Evolutionary conservation across 2,888 invertebrate species (phyloP).

Genomic region (Patella caerulea): DNA sequence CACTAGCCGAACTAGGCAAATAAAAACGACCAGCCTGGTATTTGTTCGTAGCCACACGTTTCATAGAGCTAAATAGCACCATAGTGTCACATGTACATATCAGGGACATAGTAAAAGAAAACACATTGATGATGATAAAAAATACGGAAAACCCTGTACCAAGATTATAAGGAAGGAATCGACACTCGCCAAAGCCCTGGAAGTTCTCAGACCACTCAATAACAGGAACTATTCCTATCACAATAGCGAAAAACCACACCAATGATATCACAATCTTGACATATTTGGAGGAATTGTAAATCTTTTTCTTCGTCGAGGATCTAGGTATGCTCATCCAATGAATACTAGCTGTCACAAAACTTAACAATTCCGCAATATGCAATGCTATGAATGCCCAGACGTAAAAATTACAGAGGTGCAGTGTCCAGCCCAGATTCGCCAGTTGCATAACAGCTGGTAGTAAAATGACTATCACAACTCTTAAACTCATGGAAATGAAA

Average conservation of each 20-base stretch:
- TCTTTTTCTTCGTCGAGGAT: constrained; percentile 42
- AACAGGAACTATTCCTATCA: constrained; percentile 30
- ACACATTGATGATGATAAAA: constrained; percentile 42
- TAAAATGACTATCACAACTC: constrained; percentile 47
- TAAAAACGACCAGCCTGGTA: constrained; percentile 53
- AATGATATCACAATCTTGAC: constrained; percentile 43
- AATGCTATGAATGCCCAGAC: constrained; percentile 48
- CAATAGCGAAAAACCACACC: constrained; percentile 41
- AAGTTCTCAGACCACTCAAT: constrained; percentile 21
- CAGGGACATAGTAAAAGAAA: constrained; percentile 41
- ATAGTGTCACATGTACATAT: constrained; percentile 50
- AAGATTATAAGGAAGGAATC: constrained; percentile 49
- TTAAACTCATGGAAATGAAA: constrained; percentile 48
- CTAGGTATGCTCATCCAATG: constrained; percentile 52
- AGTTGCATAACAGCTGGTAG: constrained; percentile 47
- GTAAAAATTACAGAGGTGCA: constrained; percentile 45
- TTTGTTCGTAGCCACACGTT: constrained; percentile 47
- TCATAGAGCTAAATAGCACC: constrained; percentile 50
- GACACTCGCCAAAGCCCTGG: constrained; percentile 36
- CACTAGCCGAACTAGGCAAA: constrained; percentile 35
- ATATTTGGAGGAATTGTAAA: constrained; percentile 43
- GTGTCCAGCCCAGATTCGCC: constrained; percentile 39
- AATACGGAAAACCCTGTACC: constrained; percentile 50
- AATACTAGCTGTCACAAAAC: constrained; percentile 41
- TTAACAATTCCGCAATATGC: constrained; percentile 44